phyloP scores from a whole-genome alignment of 2,888 invertebrate species.

The Pseudococcus longispinus region DNA sequence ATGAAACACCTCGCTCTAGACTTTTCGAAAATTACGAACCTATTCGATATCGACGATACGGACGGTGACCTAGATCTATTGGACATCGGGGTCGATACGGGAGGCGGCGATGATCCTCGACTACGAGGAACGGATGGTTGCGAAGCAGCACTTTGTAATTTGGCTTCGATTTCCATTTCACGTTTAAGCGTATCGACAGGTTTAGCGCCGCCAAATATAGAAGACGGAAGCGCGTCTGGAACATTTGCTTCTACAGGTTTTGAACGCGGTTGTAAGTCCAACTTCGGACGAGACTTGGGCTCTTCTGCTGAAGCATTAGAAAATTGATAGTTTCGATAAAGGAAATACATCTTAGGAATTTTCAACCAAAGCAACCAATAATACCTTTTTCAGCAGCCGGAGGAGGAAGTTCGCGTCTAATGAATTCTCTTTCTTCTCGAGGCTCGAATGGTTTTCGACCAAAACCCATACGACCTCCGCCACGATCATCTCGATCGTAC shows the following conservation, averaged over 20 bases:
- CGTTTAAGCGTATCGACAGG: conserved; percentile 92
- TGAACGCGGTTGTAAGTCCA: conserved; percentile 82
- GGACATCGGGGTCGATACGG: neutral
- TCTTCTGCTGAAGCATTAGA: conserved; percentile 62
- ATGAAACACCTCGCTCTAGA: neutral
- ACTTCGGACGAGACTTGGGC: conserved; percentile 76
- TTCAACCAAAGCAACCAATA: neutral
- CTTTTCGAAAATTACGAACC: neutral
- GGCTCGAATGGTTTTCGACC: conserved; percentile 51
- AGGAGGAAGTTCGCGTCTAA: neutral
- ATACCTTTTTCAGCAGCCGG: neutral
- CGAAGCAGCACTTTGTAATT: conserved; percentile 62
- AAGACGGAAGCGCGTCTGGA: conserved; percentile 67
- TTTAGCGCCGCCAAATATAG: conserved; percentile 92
- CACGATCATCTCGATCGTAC: conserved; percentile 57
- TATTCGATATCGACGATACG: conserved; percentile 32
- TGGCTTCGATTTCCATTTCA: conserved; percentile 90
- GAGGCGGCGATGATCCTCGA: neutral
- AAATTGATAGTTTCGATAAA: neutral
- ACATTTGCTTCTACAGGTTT: conserved; percentile 37
- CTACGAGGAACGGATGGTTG: neutral
- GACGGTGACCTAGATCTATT: conserved; percentile 47
- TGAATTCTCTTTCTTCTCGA: neutral
- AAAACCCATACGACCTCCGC: conserved; percentile 58
- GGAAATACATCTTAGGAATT: neutral